Base-by-base conservation (phyloP, 2,888 invertebrate species). In the Yponomeuta malinellus region DNA sequence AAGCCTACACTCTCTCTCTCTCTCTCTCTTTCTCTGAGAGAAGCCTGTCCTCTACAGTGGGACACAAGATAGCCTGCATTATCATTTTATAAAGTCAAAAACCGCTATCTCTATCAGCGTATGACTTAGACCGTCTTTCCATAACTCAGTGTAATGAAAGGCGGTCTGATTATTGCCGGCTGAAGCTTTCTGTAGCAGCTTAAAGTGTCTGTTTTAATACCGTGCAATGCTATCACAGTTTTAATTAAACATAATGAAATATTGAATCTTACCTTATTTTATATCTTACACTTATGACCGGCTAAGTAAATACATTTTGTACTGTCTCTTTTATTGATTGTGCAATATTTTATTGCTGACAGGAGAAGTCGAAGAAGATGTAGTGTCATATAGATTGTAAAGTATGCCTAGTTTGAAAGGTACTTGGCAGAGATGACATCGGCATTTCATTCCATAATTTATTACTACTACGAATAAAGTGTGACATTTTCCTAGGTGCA, bases 211-310 rank as follows among this genome's bases (percentile, higher is more conserved):
- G 52, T 15, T 59, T 59, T 59, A 59, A 15, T 59, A 59, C 52
- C 15, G 52, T 59, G 52, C 52, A 59, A 59, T 59, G 52, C 15
- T 59, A 15, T 59, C 12, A 12, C 52, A 59, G 52, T 59, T 59
- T 59, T 59, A 59, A 59, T 59, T 59, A 59, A 59, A 59, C 52
- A 59, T 15, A 15, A 59, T 59, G 52, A 59, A 59, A 59, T 59
- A 59, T 59, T 12, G 52, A 59, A 59, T 15, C 52, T 10, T 23
- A 23, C 23, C 23, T 23, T 23, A 23, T 23, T 23, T 23, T 23
- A 23, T 23, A 23, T 23, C 23, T 59, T 59, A 15, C 15, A 59
- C 52, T 59, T 59, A 4, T 15, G 1, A 59, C 52, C 12, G 5
- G 15, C 15, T 59, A 15, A 15, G 12, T 2, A 59, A 59, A 59